These are phyloP conservation scores for Aplodontia rufa DNA, from an alignment of 2,113 vertebrate genomes.

Conservation along the genomic window DNA sequence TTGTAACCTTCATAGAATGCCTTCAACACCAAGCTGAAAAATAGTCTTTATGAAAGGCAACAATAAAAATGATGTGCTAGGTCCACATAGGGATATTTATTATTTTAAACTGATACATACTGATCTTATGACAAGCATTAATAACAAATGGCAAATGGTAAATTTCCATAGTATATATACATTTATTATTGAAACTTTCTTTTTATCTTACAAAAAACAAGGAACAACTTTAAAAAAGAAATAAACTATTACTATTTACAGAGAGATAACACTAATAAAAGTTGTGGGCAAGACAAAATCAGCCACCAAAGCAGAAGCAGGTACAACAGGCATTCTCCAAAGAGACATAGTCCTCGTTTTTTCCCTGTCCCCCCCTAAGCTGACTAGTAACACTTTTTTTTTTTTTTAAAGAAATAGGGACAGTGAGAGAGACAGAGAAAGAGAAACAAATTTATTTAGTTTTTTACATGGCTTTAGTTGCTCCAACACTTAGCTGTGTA, in stretches of 20 bases:
- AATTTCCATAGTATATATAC: neutral
- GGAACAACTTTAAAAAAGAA: neutral
- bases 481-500: no score
- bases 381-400: neutral
- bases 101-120: neutral
- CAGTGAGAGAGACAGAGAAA: no score
- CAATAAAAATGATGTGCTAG: neutral
- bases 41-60: neutral
- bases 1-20: neutral
- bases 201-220: neutral
- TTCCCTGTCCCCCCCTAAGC: no score
- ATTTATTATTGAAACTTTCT: neutral
- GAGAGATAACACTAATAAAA: accelerated
- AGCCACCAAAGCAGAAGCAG: neutral
- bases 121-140: neutral
- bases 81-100: no score
- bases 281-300: neutral
- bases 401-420: no score
- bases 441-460: no score
- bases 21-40: neutral
- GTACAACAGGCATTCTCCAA: no score
- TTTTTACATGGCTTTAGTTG: no score
- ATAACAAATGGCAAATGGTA: neutral
- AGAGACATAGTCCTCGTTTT: accelerated
- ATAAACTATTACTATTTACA: neutral